Conservation (phyloP, 2,888 invertebrate species). For the Apamea anceps region DNA sequence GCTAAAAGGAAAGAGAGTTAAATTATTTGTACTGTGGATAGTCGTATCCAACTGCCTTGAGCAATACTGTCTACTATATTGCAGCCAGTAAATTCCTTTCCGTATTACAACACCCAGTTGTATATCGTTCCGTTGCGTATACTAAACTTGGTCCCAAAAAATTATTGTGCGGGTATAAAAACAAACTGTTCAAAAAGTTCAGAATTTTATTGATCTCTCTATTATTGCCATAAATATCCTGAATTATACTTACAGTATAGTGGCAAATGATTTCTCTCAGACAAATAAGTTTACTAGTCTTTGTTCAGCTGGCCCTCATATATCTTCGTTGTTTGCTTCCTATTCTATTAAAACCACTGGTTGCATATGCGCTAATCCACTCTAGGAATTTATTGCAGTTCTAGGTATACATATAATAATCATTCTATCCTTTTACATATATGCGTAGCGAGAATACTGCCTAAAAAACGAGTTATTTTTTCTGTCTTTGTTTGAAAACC, state of each 20-base stretch:
- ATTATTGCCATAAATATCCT: conserved; percentile 23
- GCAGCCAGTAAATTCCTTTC: conserved; percentile 23
- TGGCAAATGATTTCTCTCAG: conserved; percentile 38
- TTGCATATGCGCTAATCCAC: conserved; percentile 40
- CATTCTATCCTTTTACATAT: background rate
- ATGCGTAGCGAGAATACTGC: background rate
- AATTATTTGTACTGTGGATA: background rate
- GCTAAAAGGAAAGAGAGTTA: background rate
- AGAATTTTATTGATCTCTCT: conserved; percentile 35
- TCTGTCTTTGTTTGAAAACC: background rate
- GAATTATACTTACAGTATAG: conserved; percentile 40
- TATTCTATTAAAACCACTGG: conserved; percentile 45
- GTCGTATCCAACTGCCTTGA: background rate
- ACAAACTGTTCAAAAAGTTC: background rate
- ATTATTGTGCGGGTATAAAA: conserved; percentile 17
- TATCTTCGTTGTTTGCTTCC: conserved; percentile 48
- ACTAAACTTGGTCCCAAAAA: conserved; percentile 8
- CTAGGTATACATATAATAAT: background rate
- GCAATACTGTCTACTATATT: conserved; percentile 30
- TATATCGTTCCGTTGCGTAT: conserved; percentile 14
- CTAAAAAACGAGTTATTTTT: background rate
- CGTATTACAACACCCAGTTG: background rate
- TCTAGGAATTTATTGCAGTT: conserved; percentile 29
- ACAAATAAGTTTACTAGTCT: conserved; percentile 41
- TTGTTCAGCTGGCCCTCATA: conserved; percentile 53